Evolutionary conservation across 2,888 invertebrate species (phyloP), one percentile per base, ranked within the genome.

Genomic region (Erebia aethiops): DNA sequence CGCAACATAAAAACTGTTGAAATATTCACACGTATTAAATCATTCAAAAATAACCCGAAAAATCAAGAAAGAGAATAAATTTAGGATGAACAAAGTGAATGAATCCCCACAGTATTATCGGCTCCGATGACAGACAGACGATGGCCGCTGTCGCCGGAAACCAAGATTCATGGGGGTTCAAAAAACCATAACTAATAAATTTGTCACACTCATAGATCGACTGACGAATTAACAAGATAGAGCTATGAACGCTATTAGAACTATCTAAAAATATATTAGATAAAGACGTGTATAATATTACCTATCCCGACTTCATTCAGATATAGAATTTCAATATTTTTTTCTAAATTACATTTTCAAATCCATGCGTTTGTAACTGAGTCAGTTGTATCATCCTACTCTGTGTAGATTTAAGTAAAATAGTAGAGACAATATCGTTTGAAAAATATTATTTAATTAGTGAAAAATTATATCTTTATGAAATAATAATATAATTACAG

Each of bases 161-260:
- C 77, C 75, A 73, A 75, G 76, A 77, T 76, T 75, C 77, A 78
- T 79, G 77, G 75, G 72, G 71, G 75, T 72, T 78, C 78, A 78
- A 78, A 79, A 78, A 77, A 78, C 75, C 77, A 75, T 75, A 75
- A 77, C 78, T 79, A 82, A 83, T 83, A 81, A 81, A 83, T 83
- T 81, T 81, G 82, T 83, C 82, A 80, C 77, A 77, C 77, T 71
- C 70, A 73, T 73, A 75, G 73, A 75, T 74, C 75, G 74, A 77
- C 67, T 74, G 74, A 76, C 69, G 75, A 71, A 75, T 74, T 63
- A 72, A 72, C 46, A 71, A 65, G 63, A 35, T 14, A 61, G 49
- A 71, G 67, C 57, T 21, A 13, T 11, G 8, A 54, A 70, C 46
- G 54, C 16, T 60, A 63, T 46, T 71, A 76, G 75, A 77, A 26